These are phyloP conservation scores for Brachyhypopomus occidentalis DNA, from an alignment of 2,113 vertebrate species.

Conservation along the genomic window DNA sequence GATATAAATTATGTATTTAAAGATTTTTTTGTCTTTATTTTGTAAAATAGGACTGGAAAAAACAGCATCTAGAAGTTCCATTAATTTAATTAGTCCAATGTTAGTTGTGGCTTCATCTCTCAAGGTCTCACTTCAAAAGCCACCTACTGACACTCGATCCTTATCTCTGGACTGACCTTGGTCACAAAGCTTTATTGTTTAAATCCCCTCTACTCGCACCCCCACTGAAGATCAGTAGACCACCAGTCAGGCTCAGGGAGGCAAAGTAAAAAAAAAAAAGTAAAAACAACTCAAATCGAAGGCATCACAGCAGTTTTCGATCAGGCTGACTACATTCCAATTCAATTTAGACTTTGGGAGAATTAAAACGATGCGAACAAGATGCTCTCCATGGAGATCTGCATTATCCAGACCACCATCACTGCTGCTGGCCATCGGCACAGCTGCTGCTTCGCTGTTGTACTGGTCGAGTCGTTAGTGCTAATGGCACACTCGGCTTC, in stretches of 20 bases:
- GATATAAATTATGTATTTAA: too few species aligned
- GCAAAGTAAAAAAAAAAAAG: too few species aligned
- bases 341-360: not conserved
- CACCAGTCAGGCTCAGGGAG: not conserved
- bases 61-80: too few species aligned
- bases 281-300: not conserved
- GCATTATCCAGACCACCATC: not conserved
- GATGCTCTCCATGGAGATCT: not conserved
- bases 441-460: constrained; percentile 18
- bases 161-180: constrained; percentile 5
- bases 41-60: too few species aligned
- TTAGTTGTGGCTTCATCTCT: not conserved
- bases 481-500: constrained; percentile 35
- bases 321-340: not conserved
- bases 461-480: constrained; percentile 19
- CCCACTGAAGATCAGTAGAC: not conserved
- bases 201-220: not conserved
- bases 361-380: not conserved
- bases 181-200: constrained; percentile 19
- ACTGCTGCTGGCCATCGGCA: not conserved
- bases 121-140: not conserved
- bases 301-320: not conserved
- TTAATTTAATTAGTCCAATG: not conserved
- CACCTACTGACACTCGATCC: not conserved
- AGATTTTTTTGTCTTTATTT: too few species aligned